Conservation (phyloP, 2,888 invertebrate genomes). For the Drosophila parthenogenetica region DNA sequence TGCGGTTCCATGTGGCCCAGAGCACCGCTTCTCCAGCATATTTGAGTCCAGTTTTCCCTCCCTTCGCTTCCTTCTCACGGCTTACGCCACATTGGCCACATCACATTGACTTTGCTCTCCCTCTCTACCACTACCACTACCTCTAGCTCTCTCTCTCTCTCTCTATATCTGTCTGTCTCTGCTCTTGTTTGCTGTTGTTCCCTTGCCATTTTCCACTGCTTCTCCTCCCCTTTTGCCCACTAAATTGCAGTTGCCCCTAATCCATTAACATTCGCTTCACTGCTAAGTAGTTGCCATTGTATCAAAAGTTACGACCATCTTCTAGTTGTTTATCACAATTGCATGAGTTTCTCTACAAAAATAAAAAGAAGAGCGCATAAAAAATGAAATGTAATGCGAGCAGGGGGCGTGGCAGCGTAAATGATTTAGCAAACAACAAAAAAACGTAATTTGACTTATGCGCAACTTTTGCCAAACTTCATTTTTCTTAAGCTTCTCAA, state of each 20-base stretch:
- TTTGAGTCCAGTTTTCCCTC: not conserved
- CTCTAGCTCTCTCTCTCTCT: not conserved
- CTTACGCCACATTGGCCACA: conserved; percentile 58
- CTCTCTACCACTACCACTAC: conserved; percentile 24
- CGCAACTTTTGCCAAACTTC: conserved; percentile 20
- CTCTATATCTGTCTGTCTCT: too few relatives aligned
- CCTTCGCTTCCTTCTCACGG: not conserved
- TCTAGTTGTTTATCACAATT: conserved; percentile 43
- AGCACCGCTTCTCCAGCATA: conserved; percentile 20
- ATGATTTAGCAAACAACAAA: conserved; percentile 38
- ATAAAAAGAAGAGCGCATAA: conserved; percentile 6
- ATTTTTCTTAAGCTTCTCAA: conserved; percentile 21
- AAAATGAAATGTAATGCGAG: conserved; percentile 24
- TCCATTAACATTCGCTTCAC: conserved; percentile 62
- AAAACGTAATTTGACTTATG: conserved; percentile 53
- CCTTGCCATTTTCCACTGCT: conserved; percentile 6
- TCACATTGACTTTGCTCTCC: conserved; percentile 64
- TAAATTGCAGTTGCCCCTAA: conserved; percentile 50
- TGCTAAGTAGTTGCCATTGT: conserved; percentile 59
- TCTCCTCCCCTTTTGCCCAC: conserved; percentile 1
- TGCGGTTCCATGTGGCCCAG: conserved; percentile 54
- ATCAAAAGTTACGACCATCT: conserved; percentile 49
- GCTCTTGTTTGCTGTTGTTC: conserved; percentile 2
- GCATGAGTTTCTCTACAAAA: conserved; percentile 28
- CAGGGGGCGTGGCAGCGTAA: conserved; percentile 7